phyloP scores from a whole-genome alignment of 2,113 vertebrate genomes.

The Cephalopholis sonnerati region DNA sequence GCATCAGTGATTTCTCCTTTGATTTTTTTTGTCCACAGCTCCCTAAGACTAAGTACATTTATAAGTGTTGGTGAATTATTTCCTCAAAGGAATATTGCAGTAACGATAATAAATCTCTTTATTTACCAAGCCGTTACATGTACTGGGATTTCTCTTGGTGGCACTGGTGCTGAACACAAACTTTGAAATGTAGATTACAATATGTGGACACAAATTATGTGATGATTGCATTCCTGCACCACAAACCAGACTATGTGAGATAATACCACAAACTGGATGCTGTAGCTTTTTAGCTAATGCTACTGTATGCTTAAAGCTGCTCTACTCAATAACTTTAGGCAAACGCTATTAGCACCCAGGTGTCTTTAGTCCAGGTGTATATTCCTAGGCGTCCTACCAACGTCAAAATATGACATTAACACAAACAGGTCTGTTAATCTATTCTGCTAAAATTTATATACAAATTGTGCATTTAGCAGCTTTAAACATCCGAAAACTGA shows the following conservation, averaged over 20 bases:
- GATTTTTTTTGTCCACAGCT: neutral
- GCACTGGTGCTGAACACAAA: neutral
- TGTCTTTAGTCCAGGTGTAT: no score
- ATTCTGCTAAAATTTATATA: no score
- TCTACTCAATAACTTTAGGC: no score
- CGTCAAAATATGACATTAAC: no score
- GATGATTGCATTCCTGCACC: neutral
- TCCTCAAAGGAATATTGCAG: constrained; percentile 7
- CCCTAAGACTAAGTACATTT: neutral
- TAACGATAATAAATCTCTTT: constrained; percentile 34
- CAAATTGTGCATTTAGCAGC: no score
- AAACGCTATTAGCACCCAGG: no score
- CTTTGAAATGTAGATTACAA: neutral
- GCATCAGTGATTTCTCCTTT: constrained; percentile 24
- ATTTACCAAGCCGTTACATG: neutral
- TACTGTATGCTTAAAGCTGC: no score
- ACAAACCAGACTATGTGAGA: neutral
- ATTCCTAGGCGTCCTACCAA: no score
- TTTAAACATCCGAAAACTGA: no score
- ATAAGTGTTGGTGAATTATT: constrained; percentile 15
- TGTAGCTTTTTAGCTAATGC: no score
- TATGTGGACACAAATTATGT: neutral
- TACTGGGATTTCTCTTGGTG: constrained; percentile 4
- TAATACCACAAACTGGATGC: neutral
- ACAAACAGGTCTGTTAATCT: no score